These are phyloP conservation scores for Nibea coibor DNA, from an alignment of 2,113 vertebrate genomes.

Conservation along the genomic window DNA sequence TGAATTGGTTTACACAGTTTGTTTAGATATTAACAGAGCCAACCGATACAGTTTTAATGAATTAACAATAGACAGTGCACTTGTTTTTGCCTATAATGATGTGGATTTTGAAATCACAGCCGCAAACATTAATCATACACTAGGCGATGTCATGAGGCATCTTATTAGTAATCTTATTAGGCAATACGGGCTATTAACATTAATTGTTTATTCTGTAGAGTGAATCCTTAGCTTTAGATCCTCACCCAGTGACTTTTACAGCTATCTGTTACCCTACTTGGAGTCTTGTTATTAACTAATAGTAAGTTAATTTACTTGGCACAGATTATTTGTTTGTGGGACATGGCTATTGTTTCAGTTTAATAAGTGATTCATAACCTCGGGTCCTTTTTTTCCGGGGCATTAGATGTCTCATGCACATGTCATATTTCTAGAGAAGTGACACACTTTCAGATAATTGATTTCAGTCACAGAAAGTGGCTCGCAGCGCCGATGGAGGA, in stretches of 20 bases:
- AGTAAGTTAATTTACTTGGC: constrained; percentile 19
- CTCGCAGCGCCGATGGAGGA: constrained; percentile 34
- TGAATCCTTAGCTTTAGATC: neutral
- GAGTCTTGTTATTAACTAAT: constrained; percentile 2
- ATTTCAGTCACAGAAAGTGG: constrained; percentile 46
- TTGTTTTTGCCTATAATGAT: constrained; percentile 20
- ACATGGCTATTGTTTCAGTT: constrained; percentile 6
- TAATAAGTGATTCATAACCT: constrained; percentile 32
- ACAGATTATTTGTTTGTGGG: constrained; percentile 32
- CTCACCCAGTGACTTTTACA: neutral
- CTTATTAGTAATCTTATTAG: constrained; percentile 8
- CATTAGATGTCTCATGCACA: neutral
- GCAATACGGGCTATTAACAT: constrained; percentile 10
- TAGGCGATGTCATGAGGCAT: neutral
- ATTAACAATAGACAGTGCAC: constrained; percentile 15
- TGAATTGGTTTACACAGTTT: constrained; percentile 12
- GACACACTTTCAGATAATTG: constrained; percentile 52
- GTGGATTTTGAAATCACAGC: constrained; percentile 16
- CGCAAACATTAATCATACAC: constrained; percentile 9
- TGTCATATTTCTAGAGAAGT: constrained; percentile 53
- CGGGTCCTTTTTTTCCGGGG: neutral
- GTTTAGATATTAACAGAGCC: neutral
- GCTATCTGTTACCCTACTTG: constrained; percentile 4
- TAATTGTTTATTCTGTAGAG: neutral
- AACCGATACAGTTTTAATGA: constrained; percentile 13